These are phyloP conservation scores for Condylura cristata DNA, from an alignment of 2,113 vertebrate species.

Conservation along the genomic window DNA sequence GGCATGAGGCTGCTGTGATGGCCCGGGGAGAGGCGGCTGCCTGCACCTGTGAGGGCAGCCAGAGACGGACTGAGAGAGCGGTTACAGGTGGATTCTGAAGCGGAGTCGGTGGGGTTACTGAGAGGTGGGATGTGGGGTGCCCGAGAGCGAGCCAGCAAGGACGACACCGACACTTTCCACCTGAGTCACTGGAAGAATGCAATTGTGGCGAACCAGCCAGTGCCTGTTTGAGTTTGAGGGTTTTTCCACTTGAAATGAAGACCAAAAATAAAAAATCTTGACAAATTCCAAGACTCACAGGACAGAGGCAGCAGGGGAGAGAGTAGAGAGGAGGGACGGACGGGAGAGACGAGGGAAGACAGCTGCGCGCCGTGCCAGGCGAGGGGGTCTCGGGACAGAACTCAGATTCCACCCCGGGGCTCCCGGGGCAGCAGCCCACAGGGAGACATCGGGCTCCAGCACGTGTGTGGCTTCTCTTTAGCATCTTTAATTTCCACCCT, in stretches of 20 bases:
- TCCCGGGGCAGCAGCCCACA: fast-evolving
- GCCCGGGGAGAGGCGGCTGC: no score
- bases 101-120: neutral
- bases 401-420: neutral
- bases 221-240: neutral
- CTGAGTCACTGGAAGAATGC: neutral
- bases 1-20: neutral
- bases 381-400: neutral
- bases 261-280: neutral
- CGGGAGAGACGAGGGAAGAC: neutral
- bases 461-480: neutral
- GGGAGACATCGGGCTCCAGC: neutral
- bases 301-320: neutral
- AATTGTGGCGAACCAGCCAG: neutral
- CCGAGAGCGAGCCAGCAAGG: neutral
- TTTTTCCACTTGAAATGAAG: neutral
- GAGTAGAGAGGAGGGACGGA: neutral
- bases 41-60: neutral
- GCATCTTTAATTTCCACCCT: neutral
- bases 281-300: neutral
- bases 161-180: neutral
- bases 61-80: neutral
- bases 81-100: neutral
- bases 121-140: neutral
- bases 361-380: fast-evolving